phyloP scores from a whole-genome alignment of 2,113 vertebrate genomes.

The Octodon degus region DNA sequence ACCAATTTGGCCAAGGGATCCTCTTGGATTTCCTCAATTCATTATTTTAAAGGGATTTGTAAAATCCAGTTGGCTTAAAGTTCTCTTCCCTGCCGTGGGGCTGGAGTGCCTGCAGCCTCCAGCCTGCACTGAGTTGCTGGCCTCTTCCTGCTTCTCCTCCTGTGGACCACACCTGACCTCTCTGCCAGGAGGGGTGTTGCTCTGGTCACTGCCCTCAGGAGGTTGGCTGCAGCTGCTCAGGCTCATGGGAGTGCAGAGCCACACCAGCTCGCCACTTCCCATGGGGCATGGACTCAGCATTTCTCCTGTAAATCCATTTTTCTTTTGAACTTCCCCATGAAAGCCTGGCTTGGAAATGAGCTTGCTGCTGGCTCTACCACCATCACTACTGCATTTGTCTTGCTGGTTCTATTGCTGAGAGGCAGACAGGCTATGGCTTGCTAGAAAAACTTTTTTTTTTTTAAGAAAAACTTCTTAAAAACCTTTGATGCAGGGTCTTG shows the following conservation, averaged over 20 bases:
- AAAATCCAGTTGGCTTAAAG: not conserved
- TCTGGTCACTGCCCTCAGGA: not conserved
- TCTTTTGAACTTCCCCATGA: not conserved
- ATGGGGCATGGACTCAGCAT: fast-evolving
- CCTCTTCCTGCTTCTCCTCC: not conserved
- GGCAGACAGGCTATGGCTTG: not conserved
- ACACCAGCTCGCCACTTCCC: not conserved
- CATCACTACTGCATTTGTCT: not conserved
- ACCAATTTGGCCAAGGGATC: not conserved
- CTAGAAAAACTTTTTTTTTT: not conserved
- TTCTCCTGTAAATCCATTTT: not conserved
- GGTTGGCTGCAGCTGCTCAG: not conserved
- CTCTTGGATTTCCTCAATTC: not conserved
- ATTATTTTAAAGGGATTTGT: not conserved
- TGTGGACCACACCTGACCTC: not conserved
- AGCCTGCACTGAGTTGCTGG: not conserved
- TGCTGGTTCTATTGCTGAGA: not conserved
- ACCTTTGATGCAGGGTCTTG: too few species aligned
- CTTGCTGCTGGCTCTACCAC: not conserved
- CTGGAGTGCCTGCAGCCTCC: not conserved
- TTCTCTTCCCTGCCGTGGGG: too few species aligned
- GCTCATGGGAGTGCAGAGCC: not conserved
- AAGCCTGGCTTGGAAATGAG: not conserved
- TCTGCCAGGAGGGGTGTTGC: not conserved
- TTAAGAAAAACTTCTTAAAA: too few species aligned